A percentile compares a stretch with the other conserved stretches of the same genome.
These are phyloP conservation scores for Drosophila setifemur DNA, from an alignment of 1,140 invertebrate species.

Conservation along the genomic window DNA sequence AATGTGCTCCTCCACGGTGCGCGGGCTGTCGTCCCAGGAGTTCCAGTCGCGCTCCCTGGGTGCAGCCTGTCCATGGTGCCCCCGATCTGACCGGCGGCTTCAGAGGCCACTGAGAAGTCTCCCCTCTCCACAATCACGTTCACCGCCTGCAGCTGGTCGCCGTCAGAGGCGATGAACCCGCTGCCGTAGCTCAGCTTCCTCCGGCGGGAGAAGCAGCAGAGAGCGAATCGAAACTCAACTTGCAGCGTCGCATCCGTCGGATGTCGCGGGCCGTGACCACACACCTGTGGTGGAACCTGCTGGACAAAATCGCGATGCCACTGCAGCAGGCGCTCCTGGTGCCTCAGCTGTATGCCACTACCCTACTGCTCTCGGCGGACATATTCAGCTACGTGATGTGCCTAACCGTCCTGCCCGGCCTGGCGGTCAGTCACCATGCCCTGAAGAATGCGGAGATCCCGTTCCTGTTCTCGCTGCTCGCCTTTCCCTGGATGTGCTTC, in stretches of 20 bases:
- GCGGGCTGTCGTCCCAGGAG: constrained; percentile 80
- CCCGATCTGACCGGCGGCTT: not conserved
- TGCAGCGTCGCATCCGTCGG: constrained; percentile 67
- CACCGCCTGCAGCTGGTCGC: constrained; percentile 57
- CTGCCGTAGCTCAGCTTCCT: constrained; percentile 64
- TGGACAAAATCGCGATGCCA: constrained; percentile 74
- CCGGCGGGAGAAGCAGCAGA: constrained; percentile 78
- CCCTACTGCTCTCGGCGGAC: constrained; percentile 72
- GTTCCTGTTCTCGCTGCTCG: constrained; percentile 78
- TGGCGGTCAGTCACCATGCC: constrained; percentile 74
- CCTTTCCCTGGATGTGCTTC: constrained; percentile 82
- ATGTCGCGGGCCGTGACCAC: constrained; percentile 69
- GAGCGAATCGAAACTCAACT: no score
- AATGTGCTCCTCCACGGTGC: constrained; percentile 81
- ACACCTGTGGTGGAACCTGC: constrained; percentile 69
- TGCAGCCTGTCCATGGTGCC: not conserved
- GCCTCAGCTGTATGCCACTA: constrained; percentile 74
- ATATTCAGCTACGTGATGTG: constrained; percentile 82
- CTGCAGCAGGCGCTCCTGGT: constrained; percentile 70
- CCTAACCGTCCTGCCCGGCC: constrained; percentile 70
- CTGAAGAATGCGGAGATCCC: constrained; percentile 80
- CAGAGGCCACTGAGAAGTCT: constrained; percentile 31
- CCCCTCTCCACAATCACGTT: constrained; percentile 53
- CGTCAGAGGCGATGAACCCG: not conserved
- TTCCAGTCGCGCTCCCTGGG: constrained; percentile 77